phyloP scores from a whole-genome alignment of 2,888 invertebrate genomes.

The Oegoconia quadripuncta region DNA sequence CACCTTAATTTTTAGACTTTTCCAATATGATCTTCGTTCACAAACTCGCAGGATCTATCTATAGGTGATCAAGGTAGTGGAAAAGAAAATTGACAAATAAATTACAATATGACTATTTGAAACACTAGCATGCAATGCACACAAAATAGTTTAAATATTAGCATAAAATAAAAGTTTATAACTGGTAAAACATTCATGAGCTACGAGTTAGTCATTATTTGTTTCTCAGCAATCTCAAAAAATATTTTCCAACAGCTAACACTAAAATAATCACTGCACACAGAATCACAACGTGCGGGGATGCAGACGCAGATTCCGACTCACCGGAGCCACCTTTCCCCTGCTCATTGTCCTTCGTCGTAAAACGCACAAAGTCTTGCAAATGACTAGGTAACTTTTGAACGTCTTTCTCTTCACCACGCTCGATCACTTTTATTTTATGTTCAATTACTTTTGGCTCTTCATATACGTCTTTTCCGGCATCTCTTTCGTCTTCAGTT shows the following conservation, averaged over 20 bases:
- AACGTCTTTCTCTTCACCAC: conserved; percentile 79
- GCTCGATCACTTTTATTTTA: conserved; percentile 83
- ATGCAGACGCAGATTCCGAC: conserved; percentile 56
- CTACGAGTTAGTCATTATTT: conserved; percentile 40
- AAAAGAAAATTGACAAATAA: conserved; percentile 6
- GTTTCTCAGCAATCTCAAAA: conserved; percentile 56
- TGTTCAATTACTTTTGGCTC: conserved; percentile 67
- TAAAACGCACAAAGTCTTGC: conserved; percentile 86
- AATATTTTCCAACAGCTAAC: conserved; percentile 61
- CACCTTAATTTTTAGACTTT: conserved; percentile 31
- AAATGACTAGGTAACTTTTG: conserved; percentile 86
- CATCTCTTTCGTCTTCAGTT: conserved; percentile 79
- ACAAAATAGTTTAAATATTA: conserved; percentile 30
- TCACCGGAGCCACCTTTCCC: conserved; percentile 76
- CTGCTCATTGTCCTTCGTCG: conserved; percentile 71
- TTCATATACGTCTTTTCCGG: conserved; percentile 46
- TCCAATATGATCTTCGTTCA: conserved; percentile 3
- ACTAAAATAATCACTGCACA: conserved; percentile 72
- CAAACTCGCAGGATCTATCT: conserved; percentile 3
- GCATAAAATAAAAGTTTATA: conserved; percentile 21
- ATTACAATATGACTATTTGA: background rate
- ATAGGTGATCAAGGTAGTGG: conserved; percentile 4
- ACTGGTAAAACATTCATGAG: conserved; percentile 30
- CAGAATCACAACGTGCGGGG: conserved; percentile 71
- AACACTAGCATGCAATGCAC: conserved; percentile 51